Evolutionary conservation across 2,113 vertebrate genomes (phyloP), one percentile per base, ranked within the genome.

Genomic region (Trogon surrucura): DNA sequence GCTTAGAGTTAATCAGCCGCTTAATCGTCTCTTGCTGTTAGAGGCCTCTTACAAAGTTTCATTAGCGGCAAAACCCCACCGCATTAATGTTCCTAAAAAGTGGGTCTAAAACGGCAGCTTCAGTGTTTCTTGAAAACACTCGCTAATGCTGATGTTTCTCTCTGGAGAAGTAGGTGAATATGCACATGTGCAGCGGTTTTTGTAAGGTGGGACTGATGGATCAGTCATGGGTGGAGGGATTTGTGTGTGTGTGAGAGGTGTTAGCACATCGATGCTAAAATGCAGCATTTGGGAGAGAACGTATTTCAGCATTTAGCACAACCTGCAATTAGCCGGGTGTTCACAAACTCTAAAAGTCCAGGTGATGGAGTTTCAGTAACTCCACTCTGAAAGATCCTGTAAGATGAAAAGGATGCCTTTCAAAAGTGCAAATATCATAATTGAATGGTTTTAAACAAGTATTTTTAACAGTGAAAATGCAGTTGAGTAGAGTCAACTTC

Each of bases 221-320:
- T 41, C 11, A 57, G 5, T 10, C 2, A 1, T 2, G 48, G 23
- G 25, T 18, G 13, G 44, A 6, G 2, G 9, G 32, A 10, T 54
- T 50, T 48, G 17, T 48, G 18, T 53, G 26, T 64, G 32, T 62
- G 47, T 73, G 30, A 11, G 13, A 36, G 36, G 36, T 36, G 10
- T 13, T 60, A 34, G 21, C 11, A 1, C 62, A 41, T 0, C 12
- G 22, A 18, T 29, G 22, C 9, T 20, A 8, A 48, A 64, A 22
- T 2, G 32, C 73, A 69, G 45, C 27, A 3, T 56, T 64, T 51
- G 45, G 2, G 4, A 11, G 70, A 48, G 71, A 29, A 2, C 56
- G 27, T 5, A 3, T 34, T 70, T n/a, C 12, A 74, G 80, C 21
- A 11, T 66, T 74, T 4, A 25, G 26, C 61, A 64, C 72, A 69